Percentiles rank a stretch among this genome's conserved stretches.
phyloP scores from a whole-genome alignment of 1,140 invertebrate genomes.

The Drosophila sulfurigaster region DNA sequence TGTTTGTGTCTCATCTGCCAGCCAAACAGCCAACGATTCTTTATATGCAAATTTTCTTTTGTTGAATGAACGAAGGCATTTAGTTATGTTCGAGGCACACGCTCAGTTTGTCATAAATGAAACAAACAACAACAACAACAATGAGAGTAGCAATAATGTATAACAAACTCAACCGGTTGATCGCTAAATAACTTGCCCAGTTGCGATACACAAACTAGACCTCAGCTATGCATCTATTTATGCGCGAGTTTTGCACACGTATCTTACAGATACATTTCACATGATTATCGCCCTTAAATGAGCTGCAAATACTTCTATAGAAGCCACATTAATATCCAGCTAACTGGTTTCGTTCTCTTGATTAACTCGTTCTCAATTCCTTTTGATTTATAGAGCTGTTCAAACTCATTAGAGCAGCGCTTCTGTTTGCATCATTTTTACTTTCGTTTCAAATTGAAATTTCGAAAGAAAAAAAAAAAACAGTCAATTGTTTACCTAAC shows the following conservation, averaged over 20 bases:
- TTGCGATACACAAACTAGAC: conserved; percentile 11
- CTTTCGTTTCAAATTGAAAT: conserved; percentile 3
- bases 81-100: conserved; percentile 54
- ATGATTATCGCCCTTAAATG: conserved; percentile 9
- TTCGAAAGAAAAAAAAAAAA: not conserved
- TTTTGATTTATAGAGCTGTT: not conserved
- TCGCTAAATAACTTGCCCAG: not conserved
- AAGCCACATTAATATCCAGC: not conserved
- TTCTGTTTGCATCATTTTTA: not conserved
- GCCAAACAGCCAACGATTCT: conserved; percentile 19
- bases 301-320: not conserved
- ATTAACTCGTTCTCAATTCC: conserved; percentile 1
- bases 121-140: conserved; percentile 12
- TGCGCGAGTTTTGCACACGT: not conserved
- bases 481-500: not conserved
- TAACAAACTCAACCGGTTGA: conserved; percentile 55
- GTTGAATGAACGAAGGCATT: conserved; percentile 38
- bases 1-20: conserved; percentile 24
- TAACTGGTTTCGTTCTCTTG: conserved; percentile 8
- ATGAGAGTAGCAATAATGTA: conserved; percentile 24
- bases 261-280: conserved; percentile 5
- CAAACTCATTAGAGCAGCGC: not conserved
- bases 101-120: conserved; percentile 46
- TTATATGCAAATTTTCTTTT: conserved; percentile 49
- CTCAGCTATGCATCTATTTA: conserved; percentile 10